phyloP scores from a whole-genome alignment of 2,797 vertebrate species.

The Malacoctenus gilli region DNA sequence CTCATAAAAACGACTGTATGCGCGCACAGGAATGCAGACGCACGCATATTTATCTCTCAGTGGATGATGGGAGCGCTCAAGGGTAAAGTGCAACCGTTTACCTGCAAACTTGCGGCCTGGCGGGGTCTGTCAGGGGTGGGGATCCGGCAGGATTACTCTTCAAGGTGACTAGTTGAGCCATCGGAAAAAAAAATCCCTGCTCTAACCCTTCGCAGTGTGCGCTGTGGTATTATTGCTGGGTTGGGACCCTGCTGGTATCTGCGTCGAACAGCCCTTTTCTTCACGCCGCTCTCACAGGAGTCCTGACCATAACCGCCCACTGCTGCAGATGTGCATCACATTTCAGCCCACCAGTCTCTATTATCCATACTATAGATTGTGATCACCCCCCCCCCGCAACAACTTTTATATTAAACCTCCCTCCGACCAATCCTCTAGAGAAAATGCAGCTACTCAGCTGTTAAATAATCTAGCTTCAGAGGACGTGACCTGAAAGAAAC shows the following conservation, averaged over 20 bases:
- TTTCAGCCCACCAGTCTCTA: constrained; percentile 10
- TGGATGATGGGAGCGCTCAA: constrained; percentile 66
- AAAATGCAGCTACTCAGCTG: constrained; percentile 17
- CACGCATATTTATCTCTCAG: constrained; percentile 21
- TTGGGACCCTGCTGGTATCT: constrained; percentile 21
- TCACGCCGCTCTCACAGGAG: constrained; percentile 5
- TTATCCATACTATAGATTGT: constrained; percentile 10
- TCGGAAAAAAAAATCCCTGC: constrained; percentile 44
- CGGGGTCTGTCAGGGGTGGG: constrained; percentile 31
- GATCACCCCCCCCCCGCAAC: constrained; percentile 23
- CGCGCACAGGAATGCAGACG: constrained; percentile 12
- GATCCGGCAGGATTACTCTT: constrained; percentile 62
- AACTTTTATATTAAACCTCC: constrained; percentile 15
- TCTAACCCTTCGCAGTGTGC: constrained; percentile 19
- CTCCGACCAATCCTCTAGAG: constrained; percentile 6
- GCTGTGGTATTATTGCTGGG: constrained; percentile 4
- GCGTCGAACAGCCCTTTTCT: constrained; percentile 28
- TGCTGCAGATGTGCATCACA: constrained; percentile 31
- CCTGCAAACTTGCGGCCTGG: constrained; percentile 50
- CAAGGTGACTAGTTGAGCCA: constrained; percentile 54
- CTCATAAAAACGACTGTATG: constrained; percentile 35
- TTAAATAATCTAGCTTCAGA: constrained; percentile 18
- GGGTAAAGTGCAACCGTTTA: constrained; percentile 70
- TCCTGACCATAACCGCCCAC: constrained; percentile 16
- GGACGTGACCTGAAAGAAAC: constrained; percentile 1